A percentile compares a stretch with the other conserved stretches of the same genome.
These are phyloP conservation scores for Anarhynchus alexandrinus DNA, from an alignment of 2,113 vertebrate genomes.

Conservation along the genomic window DNA sequence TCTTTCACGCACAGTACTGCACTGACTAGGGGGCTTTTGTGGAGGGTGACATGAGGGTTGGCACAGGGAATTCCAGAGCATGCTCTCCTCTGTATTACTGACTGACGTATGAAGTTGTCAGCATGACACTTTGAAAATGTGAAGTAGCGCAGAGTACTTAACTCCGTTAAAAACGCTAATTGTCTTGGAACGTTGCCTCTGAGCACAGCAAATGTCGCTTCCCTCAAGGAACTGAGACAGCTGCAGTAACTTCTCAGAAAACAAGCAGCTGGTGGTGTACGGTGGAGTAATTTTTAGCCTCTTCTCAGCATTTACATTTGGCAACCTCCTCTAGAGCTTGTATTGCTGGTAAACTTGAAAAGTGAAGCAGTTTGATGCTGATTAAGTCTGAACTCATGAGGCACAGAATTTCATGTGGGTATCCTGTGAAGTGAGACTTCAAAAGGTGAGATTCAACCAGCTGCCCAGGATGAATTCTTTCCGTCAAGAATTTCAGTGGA, in stretches of 20 bases:
- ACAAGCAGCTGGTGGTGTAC: background rate
- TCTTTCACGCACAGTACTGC: background rate
- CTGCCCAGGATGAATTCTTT: background rate
- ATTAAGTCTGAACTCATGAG: background rate
- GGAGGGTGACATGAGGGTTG: background rate
- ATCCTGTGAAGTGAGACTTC: background rate
- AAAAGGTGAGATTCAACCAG: background rate
- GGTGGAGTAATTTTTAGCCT: slow-evolving; percentile 23
- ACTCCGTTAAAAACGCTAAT: background rate
- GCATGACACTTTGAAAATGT: background rate
- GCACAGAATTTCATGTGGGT: background rate
- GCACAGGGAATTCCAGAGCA: background rate
- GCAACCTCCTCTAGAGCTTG: background rate
- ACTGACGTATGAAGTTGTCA: background rate
- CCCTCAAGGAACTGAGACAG: background rate
- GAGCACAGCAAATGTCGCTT: background rate
- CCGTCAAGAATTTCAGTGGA: background rate
- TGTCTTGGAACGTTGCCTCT: background rate
- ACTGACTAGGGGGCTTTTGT: background rate
- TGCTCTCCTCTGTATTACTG: background rate
- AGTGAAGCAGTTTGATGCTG: background rate
- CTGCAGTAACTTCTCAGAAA: background rate
- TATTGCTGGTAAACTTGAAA: background rate
- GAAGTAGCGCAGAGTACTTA: background rate
- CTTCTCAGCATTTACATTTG: background rate